A percentile compares a stretch with the other conserved stretches of the same genome.
Conservation (phyloP, 2,113 vertebrate species). For the Labrus mixtus region DNA sequence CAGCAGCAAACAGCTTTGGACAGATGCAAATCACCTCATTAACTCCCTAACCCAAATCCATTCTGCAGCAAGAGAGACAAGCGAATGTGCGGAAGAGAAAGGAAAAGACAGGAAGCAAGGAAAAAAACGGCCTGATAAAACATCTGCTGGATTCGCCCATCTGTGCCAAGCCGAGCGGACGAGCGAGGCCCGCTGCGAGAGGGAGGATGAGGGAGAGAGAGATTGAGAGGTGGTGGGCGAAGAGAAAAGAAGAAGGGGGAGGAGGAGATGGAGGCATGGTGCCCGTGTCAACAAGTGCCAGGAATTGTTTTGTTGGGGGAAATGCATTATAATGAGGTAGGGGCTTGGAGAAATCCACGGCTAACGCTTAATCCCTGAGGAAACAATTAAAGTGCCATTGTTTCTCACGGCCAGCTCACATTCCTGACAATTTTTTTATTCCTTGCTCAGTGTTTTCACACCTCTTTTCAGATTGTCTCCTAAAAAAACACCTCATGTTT, state of each 20-base stretch:
- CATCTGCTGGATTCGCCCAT: conserved; percentile 80
- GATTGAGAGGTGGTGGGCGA: conserved; percentile 58
- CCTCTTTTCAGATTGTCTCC: conserved; percentile 38
- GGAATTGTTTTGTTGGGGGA: conserved; percentile 36
- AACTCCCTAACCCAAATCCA: conserved; percentile 75
- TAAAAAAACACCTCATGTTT: conserved; percentile 10
- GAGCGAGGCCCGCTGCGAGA: conserved; percentile 56
- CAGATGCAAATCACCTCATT: conserved; percentile 83
- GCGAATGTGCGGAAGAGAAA: conserved; percentile 12
- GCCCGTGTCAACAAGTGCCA: conserved; percentile 76
- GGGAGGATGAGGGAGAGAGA: conserved; percentile 30
- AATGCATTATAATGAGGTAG: conserved; percentile 65
- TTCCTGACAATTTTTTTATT: conserved; percentile 4
- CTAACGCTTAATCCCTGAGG: conserved; percentile 72
- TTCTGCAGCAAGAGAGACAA: conserved; percentile 60
- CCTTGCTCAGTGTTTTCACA: conserved; percentile 2
- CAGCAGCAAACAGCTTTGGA: conserved; percentile 77
- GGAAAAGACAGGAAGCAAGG: conserved; percentile 18
- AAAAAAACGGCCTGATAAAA: conserved; percentile 63
- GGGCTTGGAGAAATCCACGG: conserved; percentile 46
- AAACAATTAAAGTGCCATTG: conserved; percentile 77
- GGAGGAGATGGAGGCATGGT: conserved; percentile 61
- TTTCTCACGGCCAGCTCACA: conserved; percentile 54
- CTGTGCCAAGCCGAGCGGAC: conserved; percentile 77
- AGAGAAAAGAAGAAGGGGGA: conserved; percentile 45